A percentile compares a stretch with the other conserved stretches of the same genome.
phyloP scores from a whole-genome alignment of 2,888 invertebrate species.

The Troides oblongomaculatus region DNA sequence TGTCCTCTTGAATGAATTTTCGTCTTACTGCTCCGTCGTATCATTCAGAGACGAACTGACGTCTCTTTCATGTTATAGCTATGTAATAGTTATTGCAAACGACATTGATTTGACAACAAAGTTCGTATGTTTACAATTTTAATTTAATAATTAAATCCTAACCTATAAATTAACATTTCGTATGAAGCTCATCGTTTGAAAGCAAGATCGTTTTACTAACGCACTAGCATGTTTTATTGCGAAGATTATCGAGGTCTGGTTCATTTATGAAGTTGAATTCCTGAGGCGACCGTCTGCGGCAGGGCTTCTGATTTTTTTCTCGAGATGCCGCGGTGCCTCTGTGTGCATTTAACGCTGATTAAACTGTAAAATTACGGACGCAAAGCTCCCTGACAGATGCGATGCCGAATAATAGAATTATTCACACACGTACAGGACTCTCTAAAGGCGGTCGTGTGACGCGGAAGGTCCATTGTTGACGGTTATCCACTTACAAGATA shows the following conservation, averaged over 20 bases:
- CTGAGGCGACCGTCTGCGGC: constrained; percentile 52
- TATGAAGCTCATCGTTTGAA: constrained; percentile 5
- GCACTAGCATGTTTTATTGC: constrained; percentile 40
- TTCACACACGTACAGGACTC: constrained; percentile 59
- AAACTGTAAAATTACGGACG: constrained; percentile 78
- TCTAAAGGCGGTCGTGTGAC: constrained; percentile 63
- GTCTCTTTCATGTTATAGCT: constrained; percentile 53
- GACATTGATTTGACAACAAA: constrained; percentile 29
- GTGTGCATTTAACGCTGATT: constrained; percentile 79
- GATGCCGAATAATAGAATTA: constrained; percentile 76
- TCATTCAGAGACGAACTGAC: constrained; percentile 45
- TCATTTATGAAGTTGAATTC: constrained; percentile 71
- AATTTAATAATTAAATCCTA: background rate
- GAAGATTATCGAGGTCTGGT: constrained; percentile 58
- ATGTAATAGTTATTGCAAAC: constrained; percentile 49
- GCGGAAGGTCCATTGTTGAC: constrained; percentile 64
- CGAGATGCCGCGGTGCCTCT: constrained; percentile 63
- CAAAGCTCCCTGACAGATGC: constrained; percentile 77
- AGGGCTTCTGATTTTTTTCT: constrained; percentile 51
- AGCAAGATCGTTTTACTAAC: constrained; percentile 4
- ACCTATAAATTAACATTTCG: constrained; percentile 5
- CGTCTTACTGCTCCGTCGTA: constrained; percentile 51
- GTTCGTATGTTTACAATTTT: no score
- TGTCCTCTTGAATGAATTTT: constrained; percentile 54
- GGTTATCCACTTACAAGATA: constrained; percentile 74